Conservation (phyloP, 2,797 vertebrate species). For the Choloepus didactylus region DNA sequence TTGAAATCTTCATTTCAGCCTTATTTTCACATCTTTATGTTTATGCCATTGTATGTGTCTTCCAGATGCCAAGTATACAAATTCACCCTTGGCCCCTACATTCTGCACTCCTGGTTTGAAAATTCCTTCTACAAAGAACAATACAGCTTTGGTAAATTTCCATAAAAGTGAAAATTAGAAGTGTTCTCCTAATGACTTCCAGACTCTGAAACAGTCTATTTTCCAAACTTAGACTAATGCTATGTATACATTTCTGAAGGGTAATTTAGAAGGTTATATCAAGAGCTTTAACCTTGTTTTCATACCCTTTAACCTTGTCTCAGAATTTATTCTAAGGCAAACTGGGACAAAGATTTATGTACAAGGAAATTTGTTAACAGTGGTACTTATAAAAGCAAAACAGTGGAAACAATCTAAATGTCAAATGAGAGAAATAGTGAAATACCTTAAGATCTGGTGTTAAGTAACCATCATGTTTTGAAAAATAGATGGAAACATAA, state of each 20-base stretch:
- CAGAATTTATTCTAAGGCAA: slow-evolving; percentile 57
- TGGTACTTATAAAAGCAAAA: neutral
- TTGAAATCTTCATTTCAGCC: slow-evolving; percentile 47
- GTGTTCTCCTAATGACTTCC: slow-evolving; percentile 78
- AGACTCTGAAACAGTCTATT: slow-evolving; percentile 88
- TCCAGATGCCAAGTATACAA: slow-evolving; percentile 76
- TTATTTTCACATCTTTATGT: slow-evolving; percentile 54
- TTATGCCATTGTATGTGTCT: slow-evolving; percentile 51
- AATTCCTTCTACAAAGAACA: slow-evolving; percentile 84
- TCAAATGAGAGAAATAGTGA: neutral
- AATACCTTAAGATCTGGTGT: neutral
- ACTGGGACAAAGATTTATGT: neutral
- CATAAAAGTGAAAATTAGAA: slow-evolving; percentile 39
- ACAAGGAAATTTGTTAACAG: neutral
- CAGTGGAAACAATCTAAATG: neutral
- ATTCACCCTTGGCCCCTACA: slow-evolving; percentile 90
- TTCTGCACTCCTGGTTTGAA: slow-evolving; percentile 92
- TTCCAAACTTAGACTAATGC: slow-evolving; percentile 77
- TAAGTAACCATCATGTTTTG: neutral
- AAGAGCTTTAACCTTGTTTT: neutral
- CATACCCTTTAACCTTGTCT: neutral
- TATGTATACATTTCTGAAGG: neutral
- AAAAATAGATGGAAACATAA: neutral
- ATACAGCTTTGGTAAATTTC: slow-evolving; percentile 65
- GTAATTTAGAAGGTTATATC: neutral